Evolutionary conservation across 2,888 invertebrate species (phyloP).

Genomic region (Ceraclea dissimilis): DNA sequence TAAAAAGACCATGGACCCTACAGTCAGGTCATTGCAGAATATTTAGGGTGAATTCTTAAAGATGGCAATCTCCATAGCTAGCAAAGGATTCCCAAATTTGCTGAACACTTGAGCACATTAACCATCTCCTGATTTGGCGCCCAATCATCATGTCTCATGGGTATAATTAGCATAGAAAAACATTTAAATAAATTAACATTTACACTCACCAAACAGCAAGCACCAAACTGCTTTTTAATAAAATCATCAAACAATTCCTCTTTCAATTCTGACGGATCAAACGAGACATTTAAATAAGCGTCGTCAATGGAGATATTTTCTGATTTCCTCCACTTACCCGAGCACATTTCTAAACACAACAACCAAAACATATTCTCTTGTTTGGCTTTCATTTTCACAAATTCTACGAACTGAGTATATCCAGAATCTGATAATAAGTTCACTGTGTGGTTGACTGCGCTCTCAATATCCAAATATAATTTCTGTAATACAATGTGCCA

Average conservation of each 20-base stretch:
- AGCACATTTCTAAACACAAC: constrained; percentile 4
- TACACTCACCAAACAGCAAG: constrained; percentile 6
- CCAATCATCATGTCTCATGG: no score
- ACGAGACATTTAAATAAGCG: neutral
- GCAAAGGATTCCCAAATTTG: no score
- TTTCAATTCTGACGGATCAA: neutral
- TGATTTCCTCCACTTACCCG: constrained; percentile 3
- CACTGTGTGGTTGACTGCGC: constrained; percentile 4
- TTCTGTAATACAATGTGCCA: constrained; percentile 14
- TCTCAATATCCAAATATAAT: constrained; percentile 13
- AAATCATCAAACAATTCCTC: neutral
- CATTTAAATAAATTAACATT: no score
- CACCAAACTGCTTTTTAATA: constrained; percentile 3
- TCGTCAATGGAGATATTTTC: neutral
- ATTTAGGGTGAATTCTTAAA: no score
- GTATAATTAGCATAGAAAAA: no score
- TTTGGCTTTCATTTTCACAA: constrained; percentile 13
- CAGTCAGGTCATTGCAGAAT: no score
- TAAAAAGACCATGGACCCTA: no score
- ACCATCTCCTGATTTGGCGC: neutral
- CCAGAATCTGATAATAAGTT: constrained; percentile 9
- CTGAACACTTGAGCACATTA: neutral
- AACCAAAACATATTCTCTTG: constrained; percentile 23
- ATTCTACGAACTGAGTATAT: constrained; percentile 9
- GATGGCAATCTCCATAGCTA: no score